Percentiles rank a stretch among this genome's conserved stretches.
Conservation (phyloP, 2,797 vertebrate genomes). For the Lagorchestes hirsutus region DNA sequence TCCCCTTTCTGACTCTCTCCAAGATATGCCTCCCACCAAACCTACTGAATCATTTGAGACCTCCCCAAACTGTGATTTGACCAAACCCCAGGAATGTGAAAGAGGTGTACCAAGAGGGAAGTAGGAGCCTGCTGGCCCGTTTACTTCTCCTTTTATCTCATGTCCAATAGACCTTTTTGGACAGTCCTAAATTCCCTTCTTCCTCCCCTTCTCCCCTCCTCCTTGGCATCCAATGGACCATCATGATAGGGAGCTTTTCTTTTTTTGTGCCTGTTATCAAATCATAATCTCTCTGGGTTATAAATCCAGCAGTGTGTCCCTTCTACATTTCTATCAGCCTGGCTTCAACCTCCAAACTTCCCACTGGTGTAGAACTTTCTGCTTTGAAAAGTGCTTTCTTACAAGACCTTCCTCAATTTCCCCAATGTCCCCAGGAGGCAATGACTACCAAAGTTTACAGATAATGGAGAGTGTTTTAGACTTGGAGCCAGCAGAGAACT, state of each 20-base stretch:
- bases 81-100: not conserved
- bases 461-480: not conserved
- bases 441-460: too few relatives aligned
- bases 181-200: not conserved
- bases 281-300: not conserved
- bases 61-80: not conserved
- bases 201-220: not conserved
- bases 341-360: not conserved
- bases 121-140: not conserved
- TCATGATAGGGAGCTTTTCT: not conserved
- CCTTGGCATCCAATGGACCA: not conserved
- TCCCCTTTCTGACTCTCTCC: not conserved
- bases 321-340: not conserved
- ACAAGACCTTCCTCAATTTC: not conserved
- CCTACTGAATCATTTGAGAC: not conserved
- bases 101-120: not conserved
- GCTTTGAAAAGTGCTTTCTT: not conserved
- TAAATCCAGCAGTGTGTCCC: not conserved
- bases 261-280: not conserved
- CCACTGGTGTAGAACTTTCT: not conserved
- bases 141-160: not conserved
- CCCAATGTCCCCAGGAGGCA: not conserved
- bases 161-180: not conserved
- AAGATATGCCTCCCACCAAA: not conserved
- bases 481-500: not conserved